phyloP scores from a whole-genome alignment of 2,888 invertebrate species.

The Lymantria monacha region DNA sequence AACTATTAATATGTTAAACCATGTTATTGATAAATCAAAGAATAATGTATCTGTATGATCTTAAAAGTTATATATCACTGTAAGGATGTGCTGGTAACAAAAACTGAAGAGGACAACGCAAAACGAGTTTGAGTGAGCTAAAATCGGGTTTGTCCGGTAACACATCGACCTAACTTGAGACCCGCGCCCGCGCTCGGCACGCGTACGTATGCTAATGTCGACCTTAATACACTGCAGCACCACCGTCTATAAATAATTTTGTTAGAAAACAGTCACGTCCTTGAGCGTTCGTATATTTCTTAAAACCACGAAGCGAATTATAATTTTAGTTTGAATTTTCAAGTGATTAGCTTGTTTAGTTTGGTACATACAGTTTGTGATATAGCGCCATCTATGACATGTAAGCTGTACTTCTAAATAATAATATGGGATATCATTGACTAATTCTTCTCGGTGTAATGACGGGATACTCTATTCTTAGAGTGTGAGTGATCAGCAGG shows the following conservation, averaged over 20 bases:
- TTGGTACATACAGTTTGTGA: background rate
- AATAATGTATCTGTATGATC: too few relatives aligned
- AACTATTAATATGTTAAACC: too few relatives aligned
- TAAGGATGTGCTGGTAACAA: too few relatives aligned
- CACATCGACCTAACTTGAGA: slow-evolving; percentile 25
- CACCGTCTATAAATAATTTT: slow-evolving; percentile 26
- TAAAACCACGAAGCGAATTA: slow-evolving; percentile 18
- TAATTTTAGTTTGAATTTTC: slow-evolving; percentile 1
- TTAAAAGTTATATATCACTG: too few relatives aligned
- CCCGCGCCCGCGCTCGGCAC: slow-evolving; percentile 12
- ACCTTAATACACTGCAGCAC: slow-evolving; percentile 33
- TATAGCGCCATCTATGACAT: slow-evolving; percentile 1
- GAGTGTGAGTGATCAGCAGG: too few relatives aligned
- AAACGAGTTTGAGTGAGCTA: background rate
- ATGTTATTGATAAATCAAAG: too few relatives aligned
- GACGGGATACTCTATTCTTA: too few relatives aligned
- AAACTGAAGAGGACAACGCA: background rate
- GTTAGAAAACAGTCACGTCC: slow-evolving; percentile 24
- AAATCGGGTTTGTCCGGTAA: background rate
- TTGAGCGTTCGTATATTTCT: slow-evolving; percentile 18
- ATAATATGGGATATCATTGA: background rate
- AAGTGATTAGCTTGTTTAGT: background rate
- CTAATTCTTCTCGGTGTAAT: too few relatives aligned
- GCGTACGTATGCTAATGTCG: slow-evolving; percentile 37
- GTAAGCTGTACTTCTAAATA: background rate